Base-by-base conservation (phyloP, 2,888 invertebrate species). In the Rotaria magnacalcarata region DNA sequence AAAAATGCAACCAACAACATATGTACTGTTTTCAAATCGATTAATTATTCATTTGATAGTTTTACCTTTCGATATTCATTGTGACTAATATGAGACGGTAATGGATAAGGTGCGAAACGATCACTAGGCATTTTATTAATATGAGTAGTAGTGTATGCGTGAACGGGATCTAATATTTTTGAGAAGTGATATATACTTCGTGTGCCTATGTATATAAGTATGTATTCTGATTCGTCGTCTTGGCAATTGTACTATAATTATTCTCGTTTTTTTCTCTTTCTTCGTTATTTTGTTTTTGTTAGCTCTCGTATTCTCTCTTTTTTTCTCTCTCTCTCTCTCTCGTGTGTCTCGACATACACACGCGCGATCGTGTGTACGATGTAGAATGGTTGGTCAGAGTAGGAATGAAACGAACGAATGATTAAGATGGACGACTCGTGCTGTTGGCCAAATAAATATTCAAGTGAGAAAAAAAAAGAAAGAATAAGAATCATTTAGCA, bases 61-160 rank as follows among this genome's bases (percentile, higher is more conserved):
- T 10, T 56, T 80, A 86, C 86, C 41, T 86, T 86, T 84, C 86
- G 43, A 84, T 86, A 86, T n/a, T 86, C 86, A 75, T 41, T 86
- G 21, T 80, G 43, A 47, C 1, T n/a, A 47, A 80, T 24, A 80
- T 80, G 80, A 8, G 34, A 6, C 34, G 67, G 67, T 67, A 34
- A 16, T 67, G 67, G 67, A 67, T 67, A 67, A 16, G 67, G 67
- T 67, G 67, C 67, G 34, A 80, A 47, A 47, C 80, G 80, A 80
- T 80, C 80, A 47, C 47, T 14, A 80, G 80, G 80, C 80, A 80
- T 80, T 47, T 1, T 19, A 24, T 24, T 2, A 43, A 41, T 10
- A 47, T 80, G 47, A 80, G 14, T 47, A 80, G 24, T 24, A 0
- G 80, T 3, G 80, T 80, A 41, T 41, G 67, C 14, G 34, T 67